phyloP scores from a whole-genome alignment of 2,113 vertebrate species.

The Gymnorhina tibicen region DNA sequence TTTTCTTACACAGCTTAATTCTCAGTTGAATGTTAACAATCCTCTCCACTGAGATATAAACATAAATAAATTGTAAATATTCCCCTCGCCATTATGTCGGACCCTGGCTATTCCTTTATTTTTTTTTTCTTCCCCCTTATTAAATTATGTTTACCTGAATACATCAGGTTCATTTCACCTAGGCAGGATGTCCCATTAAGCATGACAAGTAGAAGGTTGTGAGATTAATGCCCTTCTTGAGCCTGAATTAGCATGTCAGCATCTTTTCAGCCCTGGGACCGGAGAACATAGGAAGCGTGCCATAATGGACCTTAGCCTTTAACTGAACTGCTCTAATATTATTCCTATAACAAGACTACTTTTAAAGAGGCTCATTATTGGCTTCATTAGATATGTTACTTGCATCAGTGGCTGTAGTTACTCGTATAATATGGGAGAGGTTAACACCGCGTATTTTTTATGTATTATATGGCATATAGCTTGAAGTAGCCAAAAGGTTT shows the following conservation, averaged over 20 bases:
- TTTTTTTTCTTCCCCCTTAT: slow-evolving; percentile 52
- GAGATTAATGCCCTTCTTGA: slow-evolving; percentile 82
- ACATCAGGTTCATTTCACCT: slow-evolving; percentile 81
- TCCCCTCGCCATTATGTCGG: background rate
- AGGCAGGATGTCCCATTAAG: slow-evolving; percentile 83
- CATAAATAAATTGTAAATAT: slow-evolving; percentile 43
- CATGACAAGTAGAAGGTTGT: slow-evolving; percentile 77
- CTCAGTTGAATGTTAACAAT: background rate
- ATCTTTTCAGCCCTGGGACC: slow-evolving; percentile 75
- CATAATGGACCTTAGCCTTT: slow-evolving; percentile 79
- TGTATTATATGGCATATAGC: slow-evolving; percentile 81
- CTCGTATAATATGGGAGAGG: slow-evolving; percentile 79
- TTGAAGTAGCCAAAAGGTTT: slow-evolving; percentile 90
- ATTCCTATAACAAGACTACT: slow-evolving; percentile 85
- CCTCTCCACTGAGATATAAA: background rate
- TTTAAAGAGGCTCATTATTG: slow-evolving; percentile 90
- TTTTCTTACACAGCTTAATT: background rate
- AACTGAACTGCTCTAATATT: slow-evolving; percentile 79
- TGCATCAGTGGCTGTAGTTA: slow-evolving; percentile 86
- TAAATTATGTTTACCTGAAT: slow-evolving; percentile 85
- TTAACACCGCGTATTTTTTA: slow-evolving; percentile 83
- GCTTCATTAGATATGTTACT: slow-evolving; percentile 90
- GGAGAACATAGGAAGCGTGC: slow-evolving; percentile 62
- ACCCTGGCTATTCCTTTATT: slow-evolving; percentile 48
- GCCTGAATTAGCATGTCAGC: slow-evolving; percentile 79